These are phyloP conservation scores for Ivindomyrus marchei DNA, from an alignment of 2,113 vertebrate genomes.

Conservation along the genomic window DNA sequence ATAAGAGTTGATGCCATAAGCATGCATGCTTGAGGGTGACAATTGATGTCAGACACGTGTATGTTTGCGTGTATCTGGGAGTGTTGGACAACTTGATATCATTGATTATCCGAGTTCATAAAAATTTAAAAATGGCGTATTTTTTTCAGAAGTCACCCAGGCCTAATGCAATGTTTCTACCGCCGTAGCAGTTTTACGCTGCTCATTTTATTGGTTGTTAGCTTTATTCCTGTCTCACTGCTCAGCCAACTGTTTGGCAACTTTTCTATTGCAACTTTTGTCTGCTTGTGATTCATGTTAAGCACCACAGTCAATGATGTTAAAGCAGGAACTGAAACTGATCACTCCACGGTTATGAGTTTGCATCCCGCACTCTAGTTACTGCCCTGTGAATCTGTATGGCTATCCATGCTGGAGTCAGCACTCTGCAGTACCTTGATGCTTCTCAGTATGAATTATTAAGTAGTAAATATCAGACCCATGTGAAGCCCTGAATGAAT, in stretches of 20 bases:
- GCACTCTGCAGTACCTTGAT: neutral
- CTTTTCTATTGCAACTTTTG: neutral
- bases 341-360: neutral
- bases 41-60: too few relatives aligned
- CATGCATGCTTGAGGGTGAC: too few relatives aligned
- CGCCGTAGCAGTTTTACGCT: neutral
- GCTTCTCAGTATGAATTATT: neutral
- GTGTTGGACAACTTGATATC: neutral
- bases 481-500: neutral
- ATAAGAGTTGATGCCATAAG: neutral
- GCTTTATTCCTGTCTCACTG: neutral
- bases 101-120: neutral
- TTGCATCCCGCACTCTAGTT: neutral
- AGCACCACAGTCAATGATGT: neutral
- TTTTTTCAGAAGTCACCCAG: neutral
- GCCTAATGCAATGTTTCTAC: neutral
- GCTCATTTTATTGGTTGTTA: neutral
- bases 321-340: neutral
- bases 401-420: neutral
- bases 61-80: neutral
- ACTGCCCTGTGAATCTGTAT: neutral
- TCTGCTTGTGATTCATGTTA: neutral
- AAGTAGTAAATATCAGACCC: neutral
- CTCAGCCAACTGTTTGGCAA: neutral
- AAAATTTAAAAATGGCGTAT: neutral